Conservation (phyloP, 2,888 invertebrate species). For the Linyphia triangularis region DNA sequence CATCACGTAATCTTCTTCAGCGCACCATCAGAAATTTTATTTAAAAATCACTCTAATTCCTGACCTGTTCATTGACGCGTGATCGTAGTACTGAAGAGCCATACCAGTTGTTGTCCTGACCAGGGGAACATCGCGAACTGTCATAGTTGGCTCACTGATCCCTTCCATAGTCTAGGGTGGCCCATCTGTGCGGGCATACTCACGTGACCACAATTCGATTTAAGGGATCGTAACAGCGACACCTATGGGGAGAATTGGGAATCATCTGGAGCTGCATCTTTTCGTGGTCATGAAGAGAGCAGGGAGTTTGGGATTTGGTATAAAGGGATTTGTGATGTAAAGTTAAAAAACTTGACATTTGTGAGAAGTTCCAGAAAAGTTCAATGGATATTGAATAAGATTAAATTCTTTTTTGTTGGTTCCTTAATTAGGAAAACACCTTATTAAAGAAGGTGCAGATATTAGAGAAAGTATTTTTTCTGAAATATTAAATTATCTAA, state of each 20-base stretch:
- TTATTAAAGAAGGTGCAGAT: too few species aligned
- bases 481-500: too few species aligned
- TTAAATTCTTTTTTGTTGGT: neutral
- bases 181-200: neutral
- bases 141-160: slow-evolving; percentile 5
- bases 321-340: too few species aligned
- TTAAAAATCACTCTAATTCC: too few species aligned
- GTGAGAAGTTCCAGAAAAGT: neutral
- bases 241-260: neutral
- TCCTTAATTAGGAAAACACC: neutral
- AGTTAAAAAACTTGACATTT: too few species aligned
- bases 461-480: too few species aligned
- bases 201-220: slow-evolving; percentile 1
- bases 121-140: neutral
- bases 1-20: slow-evolving; percentile 52
- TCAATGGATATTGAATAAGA: neutral
- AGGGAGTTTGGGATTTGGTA: neutral
- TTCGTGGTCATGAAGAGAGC: neutral
- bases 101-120: neutral
- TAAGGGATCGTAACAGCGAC: neutral
- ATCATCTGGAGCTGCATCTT: neutral
- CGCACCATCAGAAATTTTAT: neutral
- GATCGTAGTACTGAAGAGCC: neutral
- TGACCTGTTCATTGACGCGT: neutral
- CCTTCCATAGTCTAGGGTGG: neutral